phyloP scores from a whole-genome alignment of 2,113 vertebrate species.

The Seriola aureovittata region DNA sequence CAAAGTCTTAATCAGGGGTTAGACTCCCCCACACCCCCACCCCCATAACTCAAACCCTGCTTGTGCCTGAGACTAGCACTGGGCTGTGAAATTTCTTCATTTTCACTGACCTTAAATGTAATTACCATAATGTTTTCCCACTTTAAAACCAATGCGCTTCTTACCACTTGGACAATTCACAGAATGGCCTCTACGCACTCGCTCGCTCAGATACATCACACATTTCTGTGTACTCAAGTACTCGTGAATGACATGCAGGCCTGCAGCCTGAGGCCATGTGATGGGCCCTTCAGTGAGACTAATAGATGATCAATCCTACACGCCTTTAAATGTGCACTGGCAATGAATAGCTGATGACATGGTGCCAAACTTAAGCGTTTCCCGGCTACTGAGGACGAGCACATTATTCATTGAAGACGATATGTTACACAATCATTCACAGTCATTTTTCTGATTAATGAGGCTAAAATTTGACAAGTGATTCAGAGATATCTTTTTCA shows the following conservation, averaged over 20 bases:
- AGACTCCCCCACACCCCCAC: too few relatives aligned
- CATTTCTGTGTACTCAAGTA: slow-evolving; percentile 35
- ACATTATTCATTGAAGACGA: background rate
- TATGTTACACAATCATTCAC: background rate
- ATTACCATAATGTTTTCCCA: slow-evolving; percentile 15
- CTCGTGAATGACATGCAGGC: slow-evolving; percentile 27
- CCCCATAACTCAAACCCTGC: too few relatives aligned
- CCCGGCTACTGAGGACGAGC: background rate
- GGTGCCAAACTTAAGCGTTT: background rate
- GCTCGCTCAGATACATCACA: slow-evolving; percentile 22
- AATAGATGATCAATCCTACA: slow-evolving; percentile 57
- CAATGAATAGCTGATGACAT: slow-evolving; percentile 20
- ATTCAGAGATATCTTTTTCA: background rate
- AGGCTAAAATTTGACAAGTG: too few relatives aligned
- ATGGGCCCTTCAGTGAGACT: slow-evolving; percentile 25
- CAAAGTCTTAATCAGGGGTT: too few relatives aligned
- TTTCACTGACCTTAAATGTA: slow-evolving; percentile 31
- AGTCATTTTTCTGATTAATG: background rate
- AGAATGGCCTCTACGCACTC: slow-evolving; percentile 30
- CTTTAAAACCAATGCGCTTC: slow-evolving; percentile 39
- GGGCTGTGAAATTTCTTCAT: slow-evolving; percentile 18
- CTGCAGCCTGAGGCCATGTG: slow-evolving; percentile 20
- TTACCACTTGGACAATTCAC: slow-evolving; percentile 15
- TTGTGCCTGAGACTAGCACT: background rate
- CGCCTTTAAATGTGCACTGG: slow-evolving; percentile 36